Evolutionary conservation across 1,140 invertebrate genomes (phyloP).

Genomic region (Mamestra configurata): DNA sequence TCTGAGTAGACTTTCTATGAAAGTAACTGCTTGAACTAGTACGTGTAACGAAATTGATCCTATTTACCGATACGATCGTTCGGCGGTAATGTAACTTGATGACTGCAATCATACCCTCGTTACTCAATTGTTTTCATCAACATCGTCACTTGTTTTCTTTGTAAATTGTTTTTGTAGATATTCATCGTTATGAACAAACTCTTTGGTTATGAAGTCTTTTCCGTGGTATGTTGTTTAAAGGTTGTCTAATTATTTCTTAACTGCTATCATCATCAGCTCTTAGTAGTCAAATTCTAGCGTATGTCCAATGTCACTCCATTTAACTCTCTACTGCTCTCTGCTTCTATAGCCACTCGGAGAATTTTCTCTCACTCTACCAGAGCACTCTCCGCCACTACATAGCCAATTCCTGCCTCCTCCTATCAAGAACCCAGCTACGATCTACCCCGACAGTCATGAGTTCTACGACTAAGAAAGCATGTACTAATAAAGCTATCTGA

Average conservation of each 20-base stretch:
- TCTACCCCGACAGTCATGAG: too few species aligned
- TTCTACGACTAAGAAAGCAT: too few species aligned
- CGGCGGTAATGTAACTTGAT: constrained; percentile 20
- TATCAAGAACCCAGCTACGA: too few species aligned
- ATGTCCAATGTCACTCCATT: too few species aligned
- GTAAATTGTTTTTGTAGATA: neutral
- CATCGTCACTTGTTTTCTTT: neutral
- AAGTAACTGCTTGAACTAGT: neutral
- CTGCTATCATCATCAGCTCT: too few species aligned
- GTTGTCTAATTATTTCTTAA: neutral
- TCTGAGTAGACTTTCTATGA: constrained; percentile 11
- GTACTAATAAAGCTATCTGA: too few species aligned
- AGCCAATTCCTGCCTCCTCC: too few species aligned
- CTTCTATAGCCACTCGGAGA: too few species aligned
- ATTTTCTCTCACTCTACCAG: too few species aligned
- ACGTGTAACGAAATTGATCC: constrained; percentile 16
- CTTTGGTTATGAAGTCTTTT: neutral
- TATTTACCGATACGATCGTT: constrained; percentile 28
- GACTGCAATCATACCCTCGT: constrained; percentile 21
- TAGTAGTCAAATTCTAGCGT: too few species aligned
- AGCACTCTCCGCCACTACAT: too few species aligned
- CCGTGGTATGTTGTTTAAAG: neutral
- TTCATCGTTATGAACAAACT: neutral
- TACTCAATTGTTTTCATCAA: constrained; percentile 16
- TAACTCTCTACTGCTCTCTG: too few species aligned